These are phyloP conservation scores for Drosophila mauritiana DNA, from an alignment of 1,140 invertebrate species.

Conservation along the genomic window DNA sequence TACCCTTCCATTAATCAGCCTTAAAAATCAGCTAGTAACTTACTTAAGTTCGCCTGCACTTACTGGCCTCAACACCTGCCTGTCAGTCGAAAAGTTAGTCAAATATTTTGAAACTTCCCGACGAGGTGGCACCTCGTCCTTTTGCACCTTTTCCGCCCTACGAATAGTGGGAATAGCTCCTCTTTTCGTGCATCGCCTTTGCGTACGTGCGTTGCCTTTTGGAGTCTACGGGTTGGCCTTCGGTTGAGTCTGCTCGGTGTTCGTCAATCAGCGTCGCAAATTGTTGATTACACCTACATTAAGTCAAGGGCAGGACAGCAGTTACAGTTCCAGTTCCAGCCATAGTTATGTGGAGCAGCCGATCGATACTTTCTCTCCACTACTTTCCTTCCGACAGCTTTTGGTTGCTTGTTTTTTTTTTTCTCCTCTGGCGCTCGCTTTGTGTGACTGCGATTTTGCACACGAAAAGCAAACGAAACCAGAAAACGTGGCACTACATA, in stretches of 20 bases:
- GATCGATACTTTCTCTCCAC: constrained; percentile 65
- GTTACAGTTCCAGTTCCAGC: constrained; percentile 57
- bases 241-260: constrained; percentile 37
- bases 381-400: constrained; percentile 7
- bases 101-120: constrained; percentile 32
- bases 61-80: neutral
- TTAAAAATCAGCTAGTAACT: neutral
- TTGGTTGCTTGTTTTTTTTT: too few species aligned
- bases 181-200: constrained; percentile 18
- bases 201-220: constrained; percentile 30
- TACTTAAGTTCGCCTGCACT: neutral
- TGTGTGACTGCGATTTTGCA: constrained; percentile 75
- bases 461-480: constrained; percentile 75
- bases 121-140: constrained; percentile 1
- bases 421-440: constrained; percentile 9
- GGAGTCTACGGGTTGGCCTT: constrained; percentile 12
- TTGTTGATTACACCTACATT: constrained; percentile 81
- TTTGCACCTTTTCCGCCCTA: neutral
- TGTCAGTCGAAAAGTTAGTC: constrained; percentile 5
- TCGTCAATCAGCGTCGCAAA: constrained; percentile 81
- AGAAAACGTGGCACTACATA: constrained; percentile 64
- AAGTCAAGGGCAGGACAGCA: constrained; percentile 76
- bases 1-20: too few species aligned
- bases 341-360: constrained; percentile 68
- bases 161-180: neutral